Evolutionary conservation across 1,140 invertebrate genomes (phyloP).

Genomic region (Drosophila suzukii): DNA sequence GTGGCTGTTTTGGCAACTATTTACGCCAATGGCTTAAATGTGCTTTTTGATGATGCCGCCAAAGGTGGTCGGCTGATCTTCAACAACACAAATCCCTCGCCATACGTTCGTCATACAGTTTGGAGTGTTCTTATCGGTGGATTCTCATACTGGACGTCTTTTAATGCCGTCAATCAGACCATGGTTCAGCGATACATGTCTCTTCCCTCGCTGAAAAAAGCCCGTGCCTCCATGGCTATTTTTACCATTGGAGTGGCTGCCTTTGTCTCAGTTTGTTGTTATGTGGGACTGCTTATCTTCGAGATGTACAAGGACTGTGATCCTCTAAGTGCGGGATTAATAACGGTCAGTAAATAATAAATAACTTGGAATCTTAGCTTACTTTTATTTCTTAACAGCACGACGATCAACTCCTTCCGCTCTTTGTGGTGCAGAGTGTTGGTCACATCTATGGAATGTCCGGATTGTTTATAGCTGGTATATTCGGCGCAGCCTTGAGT

Average conservation of each 20-base stretch:
- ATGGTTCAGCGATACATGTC: conserved; percentile 94
- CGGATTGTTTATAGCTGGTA: conserved; percentile 91
- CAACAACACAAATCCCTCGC: conserved; percentile 85
- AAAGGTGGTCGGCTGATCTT: conserved; percentile 88
- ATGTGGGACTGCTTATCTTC: conserved; percentile 90
- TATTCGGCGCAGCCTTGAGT: conserved; percentile 91
- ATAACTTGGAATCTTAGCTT: neutral
- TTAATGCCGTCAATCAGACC: conserved; percentile 95
- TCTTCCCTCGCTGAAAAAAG: conserved; percentile 88
- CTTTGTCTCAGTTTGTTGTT: conserved; percentile 90
- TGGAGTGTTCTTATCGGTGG: conserved; percentile 93
- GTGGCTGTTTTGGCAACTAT: conserved; percentile 89
- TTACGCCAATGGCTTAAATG: conserved; percentile 87
- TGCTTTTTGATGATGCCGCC: conserved; percentile 86
- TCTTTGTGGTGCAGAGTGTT: conserved; percentile 89
- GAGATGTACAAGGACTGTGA: conserved; percentile 91
- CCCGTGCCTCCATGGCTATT: conserved; percentile 87
- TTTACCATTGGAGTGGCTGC: conserved; percentile 88
- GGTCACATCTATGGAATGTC: conserved; percentile 89
- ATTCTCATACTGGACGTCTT: conserved; percentile 91
- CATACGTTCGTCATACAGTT: conserved; percentile 90
- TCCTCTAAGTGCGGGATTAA: conserved; percentile 87
- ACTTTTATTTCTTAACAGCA: conserved; percentile 68
- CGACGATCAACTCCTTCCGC: conserved; percentile 90
- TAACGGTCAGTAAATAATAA: conserved; percentile 43